Evolutionary conservation across 2,888 invertebrate species (phyloP).

Genomic region (Xestia sexstrigata): DNA sequence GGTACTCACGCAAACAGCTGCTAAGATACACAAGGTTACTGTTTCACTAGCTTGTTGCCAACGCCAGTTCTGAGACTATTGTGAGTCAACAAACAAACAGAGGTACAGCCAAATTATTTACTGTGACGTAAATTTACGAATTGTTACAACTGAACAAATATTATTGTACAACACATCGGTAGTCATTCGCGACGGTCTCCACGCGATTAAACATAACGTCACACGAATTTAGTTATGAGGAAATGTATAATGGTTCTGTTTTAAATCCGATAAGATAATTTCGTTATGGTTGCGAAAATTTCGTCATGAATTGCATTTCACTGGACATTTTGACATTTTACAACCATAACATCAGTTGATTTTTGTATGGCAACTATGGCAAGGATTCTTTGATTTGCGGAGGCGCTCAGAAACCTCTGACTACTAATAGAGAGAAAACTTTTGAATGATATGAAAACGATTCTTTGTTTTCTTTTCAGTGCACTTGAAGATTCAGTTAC

Average conservation of each 20-base stretch:
- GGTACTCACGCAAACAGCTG: slow-evolving; percentile 84
- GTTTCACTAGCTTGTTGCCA: slow-evolving; percentile 78
- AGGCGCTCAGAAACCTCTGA: slow-evolving; percentile 12
- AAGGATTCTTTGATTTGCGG: slow-evolving; percentile 25
- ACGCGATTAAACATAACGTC: slow-evolving; percentile 46
- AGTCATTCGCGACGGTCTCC: slow-evolving; percentile 18
- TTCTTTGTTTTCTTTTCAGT: not conserved
- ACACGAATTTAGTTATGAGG: slow-evolving; percentile 41
- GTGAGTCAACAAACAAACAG: slow-evolving; percentile 85
- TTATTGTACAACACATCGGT: slow-evolving; percentile 53
- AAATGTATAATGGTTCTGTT: slow-evolving; percentile 59
- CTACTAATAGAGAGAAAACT: accelerated
- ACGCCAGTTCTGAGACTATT: slow-evolving; percentile 73
- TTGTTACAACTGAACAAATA: slow-evolving; percentile 83
- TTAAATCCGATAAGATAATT: slow-evolving; percentile 70
- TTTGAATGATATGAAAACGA: not conserved
- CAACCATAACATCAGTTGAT: slow-evolving; percentile 56
- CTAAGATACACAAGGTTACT: slow-evolving; percentile 81
- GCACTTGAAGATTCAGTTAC: accelerated
- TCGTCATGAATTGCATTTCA: slow-evolving; percentile 72
- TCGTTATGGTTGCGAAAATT: slow-evolving; percentile 72
- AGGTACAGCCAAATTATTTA: slow-evolving; percentile 85
- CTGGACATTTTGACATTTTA: slow-evolving; percentile 62
- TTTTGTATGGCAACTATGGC: slow-evolving; percentile 56
- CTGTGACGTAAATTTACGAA: slow-evolving; percentile 83